A percentile compares a stretch with the other conserved stretches of the same genome.
Evolutionary conservation across 2,797 vertebrate species (phyloP).

Genomic region (Vipera ursinii): DNA sequence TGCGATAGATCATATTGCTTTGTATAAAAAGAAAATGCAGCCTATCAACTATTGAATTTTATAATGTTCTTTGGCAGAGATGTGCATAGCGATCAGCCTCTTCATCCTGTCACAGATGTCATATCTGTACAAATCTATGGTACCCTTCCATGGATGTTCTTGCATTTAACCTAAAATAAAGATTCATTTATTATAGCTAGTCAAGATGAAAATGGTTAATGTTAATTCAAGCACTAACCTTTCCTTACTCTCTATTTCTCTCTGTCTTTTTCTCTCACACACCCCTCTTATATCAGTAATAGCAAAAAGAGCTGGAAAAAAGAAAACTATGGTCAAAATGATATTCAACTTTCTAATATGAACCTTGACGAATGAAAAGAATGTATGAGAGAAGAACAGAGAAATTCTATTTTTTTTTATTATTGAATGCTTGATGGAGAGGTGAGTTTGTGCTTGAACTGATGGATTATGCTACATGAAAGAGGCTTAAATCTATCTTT

Average conservation of each 20-base stretch:
- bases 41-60: not conserved
- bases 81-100: not conserved
- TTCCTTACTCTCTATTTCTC: not conserved
- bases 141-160: not conserved
- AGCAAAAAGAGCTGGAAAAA: not conserved
- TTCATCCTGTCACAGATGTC: not conserved
- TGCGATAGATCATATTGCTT: not conserved
- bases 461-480: not conserved
- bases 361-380: not conserved
- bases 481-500: not conserved
- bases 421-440: not conserved
- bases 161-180: not conserved
- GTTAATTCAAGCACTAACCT: not conserved
- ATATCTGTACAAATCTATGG: not conserved
- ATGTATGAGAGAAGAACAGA: not conserved
- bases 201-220: not conserved
- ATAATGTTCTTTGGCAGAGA: not conserved
- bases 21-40: not conserved
- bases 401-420: not conserved
- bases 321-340: not conserved
- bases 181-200: not conserved
- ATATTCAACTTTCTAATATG: not conserved
- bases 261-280: not conserved
- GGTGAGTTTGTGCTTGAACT: not conserved
- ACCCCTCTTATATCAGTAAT: not conserved